Evolutionary conservation across 1,140 invertebrate species (phyloP).

Genomic region (Caerostris darwini): DNA sequence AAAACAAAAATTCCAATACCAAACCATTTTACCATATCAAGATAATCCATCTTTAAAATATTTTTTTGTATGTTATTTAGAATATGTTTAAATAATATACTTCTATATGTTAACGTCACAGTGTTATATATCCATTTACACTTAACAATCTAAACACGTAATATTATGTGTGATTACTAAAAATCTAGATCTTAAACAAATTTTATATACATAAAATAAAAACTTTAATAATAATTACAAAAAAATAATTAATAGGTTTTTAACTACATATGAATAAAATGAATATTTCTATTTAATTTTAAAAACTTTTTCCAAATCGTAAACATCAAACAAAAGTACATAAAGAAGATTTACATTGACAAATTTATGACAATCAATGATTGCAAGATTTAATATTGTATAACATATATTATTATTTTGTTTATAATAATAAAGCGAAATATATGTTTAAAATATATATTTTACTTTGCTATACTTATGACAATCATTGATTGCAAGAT

Average conservation of each 20-base stretch:
- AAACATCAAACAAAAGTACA: too few relatives aligned
- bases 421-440: neutral
- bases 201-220: neutral
- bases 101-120: neutral
- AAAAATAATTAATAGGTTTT: too few relatives aligned
- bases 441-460: neutral
- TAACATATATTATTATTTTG: neutral
- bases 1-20: slow-evolving; percentile 59
- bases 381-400: neutral
- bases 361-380: neutral
- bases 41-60: slow-evolving; percentile 57
- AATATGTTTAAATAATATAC: neutral
- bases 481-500: neutral
- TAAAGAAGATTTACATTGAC: neutral
- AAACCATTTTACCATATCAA: slow-evolving; percentile 54
- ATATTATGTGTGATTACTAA: neutral
- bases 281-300: too few relatives aligned
- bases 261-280: too few relatives aligned
- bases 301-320: too few relatives aligned
- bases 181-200: neutral
- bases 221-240: neutral
- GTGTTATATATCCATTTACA: neutral
- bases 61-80: neutral
- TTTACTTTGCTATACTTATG: neutral
- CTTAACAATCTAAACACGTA: neutral